A percentile compares a stretch with the other conserved stretches of the same genome.
phyloP scores from a whole-genome alignment of 30 jellyfish, hydroid and myxozoan genomes.

The Chrysaora quinquecirrha region DNA sequence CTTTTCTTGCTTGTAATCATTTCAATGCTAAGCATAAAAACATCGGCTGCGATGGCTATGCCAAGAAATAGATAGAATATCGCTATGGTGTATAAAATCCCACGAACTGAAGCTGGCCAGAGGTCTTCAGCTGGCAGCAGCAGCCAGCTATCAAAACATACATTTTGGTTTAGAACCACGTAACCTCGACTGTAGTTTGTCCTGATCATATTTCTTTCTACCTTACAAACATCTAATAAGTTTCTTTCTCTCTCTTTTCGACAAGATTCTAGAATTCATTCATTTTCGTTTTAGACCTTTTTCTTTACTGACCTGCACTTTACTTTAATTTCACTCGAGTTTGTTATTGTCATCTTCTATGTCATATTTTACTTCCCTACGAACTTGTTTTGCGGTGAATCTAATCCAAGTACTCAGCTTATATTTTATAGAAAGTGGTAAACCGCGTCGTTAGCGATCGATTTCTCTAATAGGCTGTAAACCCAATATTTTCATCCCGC shows the following conservation, averaged over 20 bases:
- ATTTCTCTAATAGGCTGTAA: too few species aligned
- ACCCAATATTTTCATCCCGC: too few species aligned
- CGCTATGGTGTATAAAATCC: conserved; percentile 69
- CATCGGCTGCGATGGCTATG: conserved; percentile 92
- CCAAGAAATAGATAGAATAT: conserved; percentile 84
- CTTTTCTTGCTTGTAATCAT: conserved; percentile 92
- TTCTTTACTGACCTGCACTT: too few species aligned
- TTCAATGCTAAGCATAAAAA: conserved; percentile 89
- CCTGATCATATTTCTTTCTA: conserved; percentile 54
- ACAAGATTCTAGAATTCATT: too few species aligned
- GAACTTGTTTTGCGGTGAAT: background rate
- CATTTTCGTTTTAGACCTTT: too few species aligned
- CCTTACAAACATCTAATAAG: too few species aligned
- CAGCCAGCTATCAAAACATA: conserved; percentile 89
- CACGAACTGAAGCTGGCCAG: conserved; percentile 92
- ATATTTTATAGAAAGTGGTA: background rate
- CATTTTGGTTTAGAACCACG: conserved; percentile 59
- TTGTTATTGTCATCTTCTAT: too few species aligned
- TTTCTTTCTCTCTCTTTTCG: too few species aligned
- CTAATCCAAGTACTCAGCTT: background rate
- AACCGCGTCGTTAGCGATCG: background rate
- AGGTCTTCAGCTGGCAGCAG: conserved; percentile 84
- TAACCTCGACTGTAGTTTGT: conserved; percentile 73
- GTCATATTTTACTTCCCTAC: too few species aligned
- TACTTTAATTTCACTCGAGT: too few species aligned